These are phyloP conservation scores for Phymanthus crucifer DNA, from an alignment of 92 coral and sea anemone species.

Conservation along the genomic window DNA sequence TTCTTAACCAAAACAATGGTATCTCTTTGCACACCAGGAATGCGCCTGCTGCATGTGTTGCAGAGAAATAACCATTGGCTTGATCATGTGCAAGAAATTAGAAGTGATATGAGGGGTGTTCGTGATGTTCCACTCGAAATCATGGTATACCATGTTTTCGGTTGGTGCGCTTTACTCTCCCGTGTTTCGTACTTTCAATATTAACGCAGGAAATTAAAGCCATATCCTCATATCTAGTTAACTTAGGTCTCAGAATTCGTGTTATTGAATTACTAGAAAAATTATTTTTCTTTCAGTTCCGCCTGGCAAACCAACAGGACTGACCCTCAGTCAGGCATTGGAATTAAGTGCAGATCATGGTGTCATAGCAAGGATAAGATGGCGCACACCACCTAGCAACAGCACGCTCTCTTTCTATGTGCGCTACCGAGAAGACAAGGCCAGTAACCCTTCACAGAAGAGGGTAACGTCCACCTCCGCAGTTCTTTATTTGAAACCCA, in stretches of 20 bases:
- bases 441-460: neutral
- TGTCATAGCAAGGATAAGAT: conserved; percentile 26
- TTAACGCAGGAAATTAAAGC: too few species aligned
- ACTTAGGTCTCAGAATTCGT: neutral
- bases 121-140: too few species aligned
- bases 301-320: conserved; percentile 24
- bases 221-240: neutral
- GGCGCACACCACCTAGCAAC: conserved; percentile 24
- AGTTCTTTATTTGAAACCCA: conserved; percentile 28
- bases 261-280: neutral
- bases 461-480: conserved; percentile 6
- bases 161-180: too few species aligned
- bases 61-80: too few species aligned
- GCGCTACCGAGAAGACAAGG: conserved; percentile 19
- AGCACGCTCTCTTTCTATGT: conserved; percentile 31
- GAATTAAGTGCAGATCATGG: conserved; percentile 39
- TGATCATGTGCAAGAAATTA: too few species aligned
- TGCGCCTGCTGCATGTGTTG: too few species aligned
- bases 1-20: too few species aligned
- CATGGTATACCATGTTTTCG: too few species aligned
- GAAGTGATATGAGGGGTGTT: too few species aligned
- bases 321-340: neutral
- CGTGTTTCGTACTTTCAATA: too few species aligned
- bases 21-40: too few species aligned
- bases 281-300: neutral